phyloP scores from a whole-genome alignment of 2,797 vertebrate genomes.

The Hemibagrus guttatus region DNA sequence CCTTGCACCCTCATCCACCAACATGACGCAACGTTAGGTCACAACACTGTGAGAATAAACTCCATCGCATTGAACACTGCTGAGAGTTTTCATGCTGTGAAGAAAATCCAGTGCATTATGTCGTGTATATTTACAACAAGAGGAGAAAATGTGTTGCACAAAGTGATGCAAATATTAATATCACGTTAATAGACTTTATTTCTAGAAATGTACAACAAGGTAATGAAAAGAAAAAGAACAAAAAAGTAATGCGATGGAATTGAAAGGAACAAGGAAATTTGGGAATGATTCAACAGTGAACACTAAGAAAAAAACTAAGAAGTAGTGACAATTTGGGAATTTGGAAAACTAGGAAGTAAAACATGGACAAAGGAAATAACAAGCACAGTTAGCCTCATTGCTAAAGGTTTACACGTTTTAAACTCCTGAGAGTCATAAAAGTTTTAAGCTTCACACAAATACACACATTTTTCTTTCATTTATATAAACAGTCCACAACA shows the following conservation, averaged over 20 bases:
- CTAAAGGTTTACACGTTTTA: background rate
- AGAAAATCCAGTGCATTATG: background rate
- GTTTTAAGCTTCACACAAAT: background rate
- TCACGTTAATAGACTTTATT: background rate
- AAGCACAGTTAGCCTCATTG: background rate
- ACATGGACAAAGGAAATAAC: background rate
- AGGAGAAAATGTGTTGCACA: background rate
- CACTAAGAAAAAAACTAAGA: background rate
- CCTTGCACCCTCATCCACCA: too few relatives aligned
- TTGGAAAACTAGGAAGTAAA: background rate
- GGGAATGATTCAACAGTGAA: background rate
- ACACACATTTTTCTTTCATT: background rate
- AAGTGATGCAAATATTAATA: background rate
- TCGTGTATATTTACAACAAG: background rate
- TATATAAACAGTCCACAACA: background rate
- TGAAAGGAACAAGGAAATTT: background rate
- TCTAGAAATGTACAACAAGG: background rate
- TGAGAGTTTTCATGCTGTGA: background rate
- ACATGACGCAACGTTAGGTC: background rate
- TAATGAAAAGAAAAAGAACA: background rate
- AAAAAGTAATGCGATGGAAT: background rate
- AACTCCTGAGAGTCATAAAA: background rate
- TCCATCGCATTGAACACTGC: background rate
- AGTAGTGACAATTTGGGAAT: background rate
- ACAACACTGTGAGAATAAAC: background rate